These are phyloP conservation scores for Ctenochaetus hawaiiensis DNA, from an alignment of 2,797 vertebrate species.

Conservation along the genomic window DNA sequence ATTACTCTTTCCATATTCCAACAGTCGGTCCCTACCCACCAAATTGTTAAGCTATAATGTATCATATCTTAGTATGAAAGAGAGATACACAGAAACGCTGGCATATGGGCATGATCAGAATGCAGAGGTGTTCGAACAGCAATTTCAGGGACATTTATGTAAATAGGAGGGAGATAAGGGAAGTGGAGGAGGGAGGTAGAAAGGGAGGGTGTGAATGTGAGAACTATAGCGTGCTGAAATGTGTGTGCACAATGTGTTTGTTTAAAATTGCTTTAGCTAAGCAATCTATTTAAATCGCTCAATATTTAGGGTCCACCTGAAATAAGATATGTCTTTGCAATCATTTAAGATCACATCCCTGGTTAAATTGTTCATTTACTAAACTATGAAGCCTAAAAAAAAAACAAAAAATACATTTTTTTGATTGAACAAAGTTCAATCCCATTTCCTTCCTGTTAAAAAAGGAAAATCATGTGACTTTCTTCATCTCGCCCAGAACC, in stretches of 20 bases:
- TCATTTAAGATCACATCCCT: no score
- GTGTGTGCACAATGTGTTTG: neutral
- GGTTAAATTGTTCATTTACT: no score
- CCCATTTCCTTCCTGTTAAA: no score
- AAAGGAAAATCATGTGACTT: no score
- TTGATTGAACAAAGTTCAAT: no score
- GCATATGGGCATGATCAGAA: slow-evolving; percentile 13
- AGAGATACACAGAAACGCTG: neutral
- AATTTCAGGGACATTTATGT: slow-evolving; percentile 36
- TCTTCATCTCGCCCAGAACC: no score
- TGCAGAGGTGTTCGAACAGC: slow-evolving; percentile 29
- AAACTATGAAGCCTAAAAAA: no score
- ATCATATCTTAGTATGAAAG: neutral
- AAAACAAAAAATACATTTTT: no score
- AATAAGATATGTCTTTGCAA: no score
- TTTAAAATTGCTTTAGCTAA: neutral
- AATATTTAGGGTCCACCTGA: neutral
- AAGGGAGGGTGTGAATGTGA: slow-evolving; percentile 16
- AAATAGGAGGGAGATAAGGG: slow-evolving; percentile 35
- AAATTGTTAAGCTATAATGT: neutral
- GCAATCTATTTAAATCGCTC: neutral
- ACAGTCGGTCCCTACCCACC: neutral
- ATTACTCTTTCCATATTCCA: neutral
- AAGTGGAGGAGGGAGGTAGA: slow-evolving; percentile 9
- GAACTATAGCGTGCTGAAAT: slow-evolving; percentile 18